A percentile compares a stretch with the other conserved stretches of the same genome.
phyloP scores from a whole-genome alignment of 2,797 vertebrate species.

The Epinephelus malabaricus region DNA sequence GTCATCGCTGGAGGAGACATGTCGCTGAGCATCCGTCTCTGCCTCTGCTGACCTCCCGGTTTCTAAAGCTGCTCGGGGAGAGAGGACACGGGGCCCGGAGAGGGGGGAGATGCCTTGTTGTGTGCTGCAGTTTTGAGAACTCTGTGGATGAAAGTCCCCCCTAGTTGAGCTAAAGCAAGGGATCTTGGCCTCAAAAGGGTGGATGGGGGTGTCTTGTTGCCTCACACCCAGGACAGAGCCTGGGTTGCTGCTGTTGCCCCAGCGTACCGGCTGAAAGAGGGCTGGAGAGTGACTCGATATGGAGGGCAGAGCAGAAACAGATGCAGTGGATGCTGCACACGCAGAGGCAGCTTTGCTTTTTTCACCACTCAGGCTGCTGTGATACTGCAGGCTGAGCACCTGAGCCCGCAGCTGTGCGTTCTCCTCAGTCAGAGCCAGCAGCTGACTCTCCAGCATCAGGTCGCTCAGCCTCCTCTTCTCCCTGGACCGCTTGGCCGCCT shows the following conservation, averaged over 20 bases:
- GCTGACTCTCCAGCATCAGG: slow-evolving; percentile 80
- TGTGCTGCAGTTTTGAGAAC: background rate
- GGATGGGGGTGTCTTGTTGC: slow-evolving; percentile 17
- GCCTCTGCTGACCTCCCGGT: slow-evolving; percentile 11
- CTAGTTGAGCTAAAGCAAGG: slow-evolving; percentile 8
- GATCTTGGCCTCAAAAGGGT: background rate
- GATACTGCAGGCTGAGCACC: slow-evolving; percentile 74
- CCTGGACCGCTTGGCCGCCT: slow-evolving; percentile 91
- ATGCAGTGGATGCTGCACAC: background rate
- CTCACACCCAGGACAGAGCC: slow-evolving; percentile 15
- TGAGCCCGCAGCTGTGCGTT: slow-evolving; percentile 78
- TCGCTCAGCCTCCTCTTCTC: slow-evolving; percentile 86
- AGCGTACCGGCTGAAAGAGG: slow-evolving; percentile 55
- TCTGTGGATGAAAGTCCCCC: slow-evolving; percentile 5
- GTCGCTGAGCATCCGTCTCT: slow-evolving; percentile 48
- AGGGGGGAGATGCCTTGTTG: slow-evolving; percentile 23
- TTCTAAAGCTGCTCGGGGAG: slow-evolving; percentile 6
- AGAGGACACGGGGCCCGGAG: slow-evolving; percentile 9
- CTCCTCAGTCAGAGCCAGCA: slow-evolving; percentile 82
- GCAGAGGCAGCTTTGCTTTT: slow-evolving; percentile 5
- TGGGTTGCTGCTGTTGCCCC: slow-evolving; percentile 31
- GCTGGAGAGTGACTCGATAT: slow-evolving; percentile 13
- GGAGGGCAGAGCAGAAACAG: background rate
- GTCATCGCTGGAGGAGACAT: slow-evolving; percentile 70
- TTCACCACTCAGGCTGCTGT: slow-evolving; percentile 39